phyloP scores from a whole-genome alignment of 2,797 vertebrate species.

The Rallus crepitans region DNA sequence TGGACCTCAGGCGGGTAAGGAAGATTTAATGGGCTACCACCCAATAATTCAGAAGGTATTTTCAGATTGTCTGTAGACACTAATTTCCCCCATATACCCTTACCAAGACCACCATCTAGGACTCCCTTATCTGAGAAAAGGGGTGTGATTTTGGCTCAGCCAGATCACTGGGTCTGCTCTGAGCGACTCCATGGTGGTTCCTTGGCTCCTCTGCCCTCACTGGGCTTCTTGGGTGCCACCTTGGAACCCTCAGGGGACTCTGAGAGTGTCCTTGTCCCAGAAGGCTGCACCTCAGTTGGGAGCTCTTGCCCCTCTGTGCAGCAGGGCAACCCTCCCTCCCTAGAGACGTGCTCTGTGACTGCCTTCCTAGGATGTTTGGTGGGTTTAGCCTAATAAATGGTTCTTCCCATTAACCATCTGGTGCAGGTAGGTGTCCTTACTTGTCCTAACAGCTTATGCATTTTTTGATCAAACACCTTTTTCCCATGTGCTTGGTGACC shows the following conservation, averaged over 20 bases:
- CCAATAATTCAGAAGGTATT: neutral
- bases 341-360: neutral
- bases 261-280: neutral
- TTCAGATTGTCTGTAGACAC: neutral
- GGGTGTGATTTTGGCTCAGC: fast-evolving
- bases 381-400: neutral
- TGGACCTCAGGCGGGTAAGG: neutral
- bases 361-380: neutral
- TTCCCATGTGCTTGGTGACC: fast-evolving
- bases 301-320: fast-evolving
- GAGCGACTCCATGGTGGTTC: neutral
- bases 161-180: neutral
- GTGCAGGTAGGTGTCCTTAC: neutral
- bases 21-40: neutral
- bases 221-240: neutral
- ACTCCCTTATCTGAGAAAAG: neutral
- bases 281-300: neutral
- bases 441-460: neutral
- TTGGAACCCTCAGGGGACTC: no score
- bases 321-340: neutral
- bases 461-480: neutral
- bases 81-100: neutral
- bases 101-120: neutral
- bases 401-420: neutral
- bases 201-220: neutral